Percentiles rank a stretch among this genome's conserved stretches.
phyloP scores from a whole-genome alignment of 1,140 invertebrate genomes.

The Gyrodactylus bullatarudis region DNA sequence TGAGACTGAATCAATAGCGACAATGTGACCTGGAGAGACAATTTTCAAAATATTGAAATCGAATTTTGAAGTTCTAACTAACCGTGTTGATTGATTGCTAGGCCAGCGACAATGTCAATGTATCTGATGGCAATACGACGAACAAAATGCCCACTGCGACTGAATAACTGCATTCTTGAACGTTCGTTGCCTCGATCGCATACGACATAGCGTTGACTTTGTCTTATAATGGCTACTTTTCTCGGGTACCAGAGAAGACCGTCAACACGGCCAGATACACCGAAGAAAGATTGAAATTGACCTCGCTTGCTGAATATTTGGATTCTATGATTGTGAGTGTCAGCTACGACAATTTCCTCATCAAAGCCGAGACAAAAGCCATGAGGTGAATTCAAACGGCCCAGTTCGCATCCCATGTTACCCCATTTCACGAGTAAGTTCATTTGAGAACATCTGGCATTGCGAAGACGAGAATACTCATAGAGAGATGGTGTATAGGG shows the following conservation, averaged over 20 bases:
- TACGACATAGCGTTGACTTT: constrained; percentile 36
- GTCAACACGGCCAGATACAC: constrained; percentile 30
- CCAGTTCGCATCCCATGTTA: constrained; percentile 48
- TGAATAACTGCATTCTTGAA: constrained; percentile 69
- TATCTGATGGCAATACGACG: constrained; percentile 68
- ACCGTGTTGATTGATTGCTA: constrained; percentile 43
- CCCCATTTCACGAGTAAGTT: constrained; percentile 19
- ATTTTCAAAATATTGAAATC: not conserved
- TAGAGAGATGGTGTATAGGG: not conserved
- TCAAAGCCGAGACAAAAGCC: constrained; percentile 58
- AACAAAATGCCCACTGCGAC: constrained; percentile 28
- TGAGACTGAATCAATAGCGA: constrained; percentile 77
- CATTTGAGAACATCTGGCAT: not conserved
- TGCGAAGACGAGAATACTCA: not conserved
- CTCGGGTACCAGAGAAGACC: constrained; percentile 79
- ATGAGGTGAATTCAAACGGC: constrained; percentile 76
- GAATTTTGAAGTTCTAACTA: not conserved
- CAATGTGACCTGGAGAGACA: constrained; percentile 33
- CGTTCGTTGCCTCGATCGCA: constrained; percentile 77
- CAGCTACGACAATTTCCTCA: constrained; percentile 59
- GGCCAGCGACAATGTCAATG: constrained; percentile 79
- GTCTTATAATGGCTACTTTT: constrained; percentile 57
- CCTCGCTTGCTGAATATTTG: constrained; percentile 18
- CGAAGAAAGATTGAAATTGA: not conserved
- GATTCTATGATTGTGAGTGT: constrained; percentile 76